Conservation (phyloP, 2,113 vertebrate species). For the Ameiurus melas region DNA sequence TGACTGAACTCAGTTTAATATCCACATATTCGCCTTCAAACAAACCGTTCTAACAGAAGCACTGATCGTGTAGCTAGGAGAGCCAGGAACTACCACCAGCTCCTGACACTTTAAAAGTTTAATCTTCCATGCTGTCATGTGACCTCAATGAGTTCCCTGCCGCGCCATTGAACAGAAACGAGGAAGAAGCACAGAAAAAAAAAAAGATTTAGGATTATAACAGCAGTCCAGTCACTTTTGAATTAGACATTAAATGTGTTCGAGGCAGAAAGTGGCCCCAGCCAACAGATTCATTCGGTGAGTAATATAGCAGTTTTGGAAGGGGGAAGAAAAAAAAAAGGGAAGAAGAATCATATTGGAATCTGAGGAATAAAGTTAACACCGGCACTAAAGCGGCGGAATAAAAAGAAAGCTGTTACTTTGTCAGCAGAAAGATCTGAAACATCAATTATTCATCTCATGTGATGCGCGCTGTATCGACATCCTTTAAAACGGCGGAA, state of each 20-base stretch:
- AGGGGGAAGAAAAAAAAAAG: no score
- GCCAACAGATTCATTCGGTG: not conserved
- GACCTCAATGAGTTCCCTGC: not conserved
- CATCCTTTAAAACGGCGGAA: not conserved
- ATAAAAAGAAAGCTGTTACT: not conserved
- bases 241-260: not conserved
- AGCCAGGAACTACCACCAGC: not conserved
- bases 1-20: not conserved
- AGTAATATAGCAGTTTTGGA: not conserved
- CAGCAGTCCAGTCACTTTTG: slow-evolving; percentile 13
- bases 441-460: slow-evolving; percentile 17
- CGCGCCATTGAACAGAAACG: not conserved
- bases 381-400: not conserved
- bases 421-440: not conserved
- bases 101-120: not conserved
- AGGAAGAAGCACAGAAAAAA: not conserved
- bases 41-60: no score
- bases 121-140: slow-evolving; percentile 7
- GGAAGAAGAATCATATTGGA: not conserved
- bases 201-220: not conserved
- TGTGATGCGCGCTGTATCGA: not conserved
- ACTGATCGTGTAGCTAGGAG: not conserved
- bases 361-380: not conserved
- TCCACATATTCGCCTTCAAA: not conserved
- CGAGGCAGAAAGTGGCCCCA: not conserved